A percentile compares a stretch with the other conserved stretches of the same genome.
Evolutionary conservation across 2,888 invertebrate genomes (phyloP).

Genomic region (Elysia crispata): DNA sequence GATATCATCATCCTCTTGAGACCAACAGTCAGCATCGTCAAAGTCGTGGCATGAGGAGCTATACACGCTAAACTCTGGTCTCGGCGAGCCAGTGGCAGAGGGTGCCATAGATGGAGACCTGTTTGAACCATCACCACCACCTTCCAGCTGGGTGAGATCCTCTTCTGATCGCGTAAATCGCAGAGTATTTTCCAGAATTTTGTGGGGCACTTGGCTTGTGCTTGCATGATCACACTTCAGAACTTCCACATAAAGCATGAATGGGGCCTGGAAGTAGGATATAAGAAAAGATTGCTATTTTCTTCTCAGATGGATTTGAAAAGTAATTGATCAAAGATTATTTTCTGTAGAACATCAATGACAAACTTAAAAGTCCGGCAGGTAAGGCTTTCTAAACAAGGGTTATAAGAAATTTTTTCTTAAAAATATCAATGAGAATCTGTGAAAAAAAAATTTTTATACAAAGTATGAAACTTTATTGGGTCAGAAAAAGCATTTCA

Average conservation of each 20-base stretch:
- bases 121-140: neutral
- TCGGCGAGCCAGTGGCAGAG: slow-evolving; percentile 60
- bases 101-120: slow-evolving; percentile 26
- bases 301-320: neutral
- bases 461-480: no score
- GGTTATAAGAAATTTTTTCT: no score
- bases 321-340: no score
- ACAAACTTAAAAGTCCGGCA: no score
- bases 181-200: slow-evolving; percentile 82
- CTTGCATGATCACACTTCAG: slow-evolving; percentile 90
- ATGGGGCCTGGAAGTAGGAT: slow-evolving; percentile 98
- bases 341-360: no score
- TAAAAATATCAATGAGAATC: no score
- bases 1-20: slow-evolving; percentile 96
- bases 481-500: no score
- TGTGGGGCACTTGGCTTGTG: slow-evolving; percentile 91
- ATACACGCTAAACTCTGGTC: slow-evolving; percentile 71
- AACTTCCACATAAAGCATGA: slow-evolving; percentile 98
- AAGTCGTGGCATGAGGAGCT: slow-evolving; percentile 65
- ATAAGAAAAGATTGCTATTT: neutral
- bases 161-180: slow-evolving; percentile 96
- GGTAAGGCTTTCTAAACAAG: no score
- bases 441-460: no score
- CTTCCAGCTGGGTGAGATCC: slow-evolving; percentile 81
- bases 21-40: slow-evolving; percentile 87